A percentile compares a stretch with the other conserved stretches of the same genome.
phyloP scores from a whole-genome alignment of 1,140 invertebrate genomes.

The Anagrus nilaparvatae region DNA sequence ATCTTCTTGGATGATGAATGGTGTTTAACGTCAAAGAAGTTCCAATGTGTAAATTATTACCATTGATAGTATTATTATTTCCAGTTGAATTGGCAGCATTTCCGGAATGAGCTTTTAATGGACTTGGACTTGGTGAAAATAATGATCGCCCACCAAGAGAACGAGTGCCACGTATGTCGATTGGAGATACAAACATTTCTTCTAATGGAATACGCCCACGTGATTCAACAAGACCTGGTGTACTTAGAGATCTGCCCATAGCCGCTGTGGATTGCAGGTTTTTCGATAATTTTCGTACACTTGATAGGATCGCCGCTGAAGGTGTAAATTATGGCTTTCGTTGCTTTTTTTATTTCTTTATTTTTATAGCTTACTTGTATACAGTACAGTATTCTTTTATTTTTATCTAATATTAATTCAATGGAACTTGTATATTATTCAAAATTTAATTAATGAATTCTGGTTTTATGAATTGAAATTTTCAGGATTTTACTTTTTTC shows the following conservation, averaged over 20 bases:
- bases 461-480: too few species aligned
- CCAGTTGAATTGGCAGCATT: too few species aligned
- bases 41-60: too few species aligned
- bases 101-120: too few species aligned
- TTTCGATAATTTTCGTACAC: too few species aligned
- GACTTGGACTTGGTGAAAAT: constrained; percentile 42
- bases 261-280: constrained; percentile 59
- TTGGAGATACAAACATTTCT: constrained; percentile 72
- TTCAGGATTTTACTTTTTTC: constrained; percentile 2
- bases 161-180: constrained; percentile 30
- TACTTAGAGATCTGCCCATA: constrained; percentile 88
- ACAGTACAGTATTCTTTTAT: not conserved
- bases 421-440: too few species aligned
- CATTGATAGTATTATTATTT: constrained; percentile 5
- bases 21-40: constrained; percentile 16
- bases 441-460: too few species aligned
- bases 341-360: constrained; percentile 3
- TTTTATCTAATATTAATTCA: not conserved
- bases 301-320: too few species aligned
- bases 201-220: constrained; percentile 78
- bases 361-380: not conserved
- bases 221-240: constrained; percentile 89
- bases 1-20: constrained; percentile 22
- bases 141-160: constrained; percentile 32
- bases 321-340: too few species aligned